Percentiles rank a stretch among this genome's conserved stretches.
Conservation (phyloP, 1,140 invertebrate genomes). For the Plectrocnemia conspersa region DNA sequence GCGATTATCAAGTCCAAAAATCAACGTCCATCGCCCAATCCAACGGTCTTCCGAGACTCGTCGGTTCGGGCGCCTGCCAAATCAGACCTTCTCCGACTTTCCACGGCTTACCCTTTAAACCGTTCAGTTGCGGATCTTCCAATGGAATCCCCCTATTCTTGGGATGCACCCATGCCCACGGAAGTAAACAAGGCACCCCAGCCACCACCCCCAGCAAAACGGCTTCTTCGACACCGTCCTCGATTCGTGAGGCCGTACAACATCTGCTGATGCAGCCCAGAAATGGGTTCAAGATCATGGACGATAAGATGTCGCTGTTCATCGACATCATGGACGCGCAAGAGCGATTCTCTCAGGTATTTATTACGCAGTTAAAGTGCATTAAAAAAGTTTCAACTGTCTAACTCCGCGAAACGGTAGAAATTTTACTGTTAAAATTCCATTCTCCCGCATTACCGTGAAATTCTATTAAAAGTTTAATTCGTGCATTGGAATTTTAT, state of each 20-base stretch:
- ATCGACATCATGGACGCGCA: conserved; percentile 76
- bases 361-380: background rate
- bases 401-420: too few species aligned
- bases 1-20: conserved; percentile 58
- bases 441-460: too few species aligned
- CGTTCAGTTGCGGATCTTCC: conserved; percentile 48
- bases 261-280: conserved; percentile 61
- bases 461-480: too few species aligned
- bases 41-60: conserved; percentile 28
- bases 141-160: conserved; percentile 50
- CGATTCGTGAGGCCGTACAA: conserved; percentile 59
- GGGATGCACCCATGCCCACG: conserved; percentile 47
- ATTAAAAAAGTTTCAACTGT: background rate
- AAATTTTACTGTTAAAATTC: too few species aligned
- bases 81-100: conserved; percentile 57
- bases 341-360: conserved; percentile 72
- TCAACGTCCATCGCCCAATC: conserved; percentile 37
- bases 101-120: conserved; percentile 55
- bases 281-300: conserved; percentile 68
- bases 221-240: conserved; percentile 50
- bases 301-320: conserved; percentile 71
- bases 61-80: conserved; percentile 32
- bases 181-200: conserved; percentile 38
- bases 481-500: too few species aligned
- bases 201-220: conserved; percentile 46